Base-by-base conservation (phyloP, 1,140 invertebrate genomes). In the Listronotus bonariensis region DNA sequence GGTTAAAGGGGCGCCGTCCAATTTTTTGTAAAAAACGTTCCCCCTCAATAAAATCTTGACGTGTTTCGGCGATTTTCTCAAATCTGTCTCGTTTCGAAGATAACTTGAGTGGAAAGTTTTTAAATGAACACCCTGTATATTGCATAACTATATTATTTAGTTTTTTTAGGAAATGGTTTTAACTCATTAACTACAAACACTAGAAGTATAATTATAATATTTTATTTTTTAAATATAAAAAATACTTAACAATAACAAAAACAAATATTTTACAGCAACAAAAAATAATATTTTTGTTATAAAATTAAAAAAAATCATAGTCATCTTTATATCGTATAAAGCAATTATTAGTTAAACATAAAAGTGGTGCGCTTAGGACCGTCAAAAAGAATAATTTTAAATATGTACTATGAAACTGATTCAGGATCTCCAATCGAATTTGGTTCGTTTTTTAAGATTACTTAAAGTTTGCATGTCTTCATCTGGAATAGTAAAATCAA, bases 391-490 rank as follows among this genome's bases (percentile, higher is more conserved):
- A 31, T 8, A 9, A 49, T 15, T 38, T 12, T 3, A 53, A 54
- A 38, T 26, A n/a, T n/a, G n/a, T n/a, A 49, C 68, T 69, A 76
- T 65, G 66, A 59, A 14, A 78, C 66, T 36, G 80, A 79, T 65
- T 78, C 78, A 6, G 90, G 88, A 77, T 92, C 83, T n/a, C 91
- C 90, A 92, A 34, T 88, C 85, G 73, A 87, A 91, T 79, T 90
- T 91, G 15, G 79, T 73, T 38, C 56, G 55, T 15, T 80, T 77
- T 9, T 80, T 77, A 10, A 91, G 74, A 64, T 76, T 80, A 63
- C 82, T 83, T 14, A 92, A 74, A 10, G 55, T 68, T n/a, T 78
- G 76, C 81, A 92, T 83, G 38, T 87, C 81, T 17, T 81, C 74
- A 14, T 83, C 74, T 14, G 78, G 74, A 40, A 93, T 80, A 2